Percentiles rank a stretch among this genome's conserved stretches.
Conservation (phyloP, 2,888 invertebrate genomes). For the Lottia scabra region DNA sequence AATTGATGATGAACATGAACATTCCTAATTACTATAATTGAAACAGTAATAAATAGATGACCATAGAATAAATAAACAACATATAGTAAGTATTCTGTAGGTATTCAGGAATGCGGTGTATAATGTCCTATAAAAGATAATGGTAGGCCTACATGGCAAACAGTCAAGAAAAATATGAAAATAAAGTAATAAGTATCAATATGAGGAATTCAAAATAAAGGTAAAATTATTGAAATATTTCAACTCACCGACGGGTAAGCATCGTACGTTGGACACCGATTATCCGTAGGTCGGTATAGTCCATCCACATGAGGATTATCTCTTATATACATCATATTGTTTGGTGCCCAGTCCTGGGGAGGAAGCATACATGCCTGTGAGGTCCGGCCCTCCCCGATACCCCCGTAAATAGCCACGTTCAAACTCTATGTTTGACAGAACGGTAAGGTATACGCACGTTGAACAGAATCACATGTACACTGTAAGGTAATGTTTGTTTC, state of each 20-base stretch:
- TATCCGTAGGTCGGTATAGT: neutral
- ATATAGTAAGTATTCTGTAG: too few relatives aligned
- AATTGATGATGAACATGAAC: too few relatives aligned
- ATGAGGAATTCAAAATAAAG: too few relatives aligned
- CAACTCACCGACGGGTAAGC: slow-evolving; percentile 7
- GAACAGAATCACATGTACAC: neutral
- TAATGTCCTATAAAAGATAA: too few relatives aligned
- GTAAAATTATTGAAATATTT: neutral
- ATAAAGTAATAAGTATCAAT: too few relatives aligned
- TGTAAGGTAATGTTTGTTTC: neutral
- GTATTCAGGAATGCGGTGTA: too few relatives aligned
- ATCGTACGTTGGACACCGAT: slow-evolving; percentile 4
- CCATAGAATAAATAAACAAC: too few relatives aligned
- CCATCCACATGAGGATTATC: slow-evolving; percentile 6
- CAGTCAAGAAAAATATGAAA: too few relatives aligned
- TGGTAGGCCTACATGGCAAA: too few relatives aligned
- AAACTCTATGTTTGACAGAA: slow-evolving; percentile 1
- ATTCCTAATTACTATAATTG: too few relatives aligned
- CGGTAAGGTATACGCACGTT: too few relatives aligned
- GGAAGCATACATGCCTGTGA: slow-evolving; percentile 5
- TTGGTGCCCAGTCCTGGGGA: slow-evolving; percentile 6
- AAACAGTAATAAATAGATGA: too few relatives aligned
- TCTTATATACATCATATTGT: slow-evolving; percentile 11
- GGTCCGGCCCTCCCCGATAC: slow-evolving; percentile 1
- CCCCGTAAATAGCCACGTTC: slow-evolving; percentile 9